Conservation (phyloP, 2,113 vertebrate genomes). For the Abramis brama region DNA sequence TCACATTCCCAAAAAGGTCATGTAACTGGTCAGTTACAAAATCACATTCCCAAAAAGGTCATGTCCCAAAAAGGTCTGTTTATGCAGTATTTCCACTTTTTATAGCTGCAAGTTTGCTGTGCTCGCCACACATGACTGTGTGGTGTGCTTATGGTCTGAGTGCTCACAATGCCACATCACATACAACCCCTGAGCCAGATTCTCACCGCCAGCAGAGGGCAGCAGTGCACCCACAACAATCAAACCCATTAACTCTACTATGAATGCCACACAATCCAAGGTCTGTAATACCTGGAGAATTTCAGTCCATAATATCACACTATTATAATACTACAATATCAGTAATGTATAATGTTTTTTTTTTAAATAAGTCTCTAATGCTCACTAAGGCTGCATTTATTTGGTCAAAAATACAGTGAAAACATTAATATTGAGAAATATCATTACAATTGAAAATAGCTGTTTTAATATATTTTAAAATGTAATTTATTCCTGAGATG, state of each 20-base stretch:
- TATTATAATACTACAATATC: not conserved
- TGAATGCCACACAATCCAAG: not conserved
- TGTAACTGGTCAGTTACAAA: too few relatives aligned
- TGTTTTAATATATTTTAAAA: not conserved
- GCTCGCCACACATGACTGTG: not conserved
- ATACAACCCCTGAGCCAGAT: not conserved
- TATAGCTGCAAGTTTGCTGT: constrained; percentile 31
- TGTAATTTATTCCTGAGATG: not conserved
- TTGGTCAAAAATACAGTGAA: not conserved
- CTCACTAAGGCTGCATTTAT: not conserved
- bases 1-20: constrained; percentile 11
- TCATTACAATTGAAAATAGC: not conserved
- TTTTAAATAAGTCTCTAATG: not conserved
- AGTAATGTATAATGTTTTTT: not conserved
- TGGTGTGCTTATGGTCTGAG: not conserved
- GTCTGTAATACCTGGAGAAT: not conserved
- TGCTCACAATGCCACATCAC: not conserved
- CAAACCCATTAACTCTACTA: not conserved
- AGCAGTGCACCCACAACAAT: constrained; percentile 27
- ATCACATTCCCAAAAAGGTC: too few relatives aligned
- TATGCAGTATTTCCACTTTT: constrained; percentile 15
- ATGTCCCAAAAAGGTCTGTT: too few relatives aligned
- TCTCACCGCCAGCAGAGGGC: constrained; percentile 42
- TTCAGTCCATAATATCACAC: not conserved
- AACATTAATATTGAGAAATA: not conserved